Conservation (phyloP, 37 sponge, comb jelly and placozoan genomes). For the Mnemiopsis leidyi region DNA sequence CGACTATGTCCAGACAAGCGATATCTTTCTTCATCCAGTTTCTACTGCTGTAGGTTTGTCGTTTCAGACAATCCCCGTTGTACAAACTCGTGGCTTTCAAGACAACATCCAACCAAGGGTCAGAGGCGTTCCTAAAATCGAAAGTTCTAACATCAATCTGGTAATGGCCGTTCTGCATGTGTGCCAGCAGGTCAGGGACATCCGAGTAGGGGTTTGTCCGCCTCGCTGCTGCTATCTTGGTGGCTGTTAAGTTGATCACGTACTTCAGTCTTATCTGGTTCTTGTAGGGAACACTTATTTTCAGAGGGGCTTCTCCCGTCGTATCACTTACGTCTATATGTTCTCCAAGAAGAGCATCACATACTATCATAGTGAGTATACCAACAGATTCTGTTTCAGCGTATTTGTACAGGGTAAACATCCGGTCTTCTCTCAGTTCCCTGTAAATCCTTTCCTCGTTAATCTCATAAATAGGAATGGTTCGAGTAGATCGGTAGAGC, state of each 20-base stretch:
- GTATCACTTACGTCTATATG: not conserved
- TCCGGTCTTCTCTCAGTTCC: not conserved
- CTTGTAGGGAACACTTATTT: not conserved
- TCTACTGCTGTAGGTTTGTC: not conserved
- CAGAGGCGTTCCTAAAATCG: not conserved
- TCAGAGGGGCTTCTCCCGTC: not conserved
- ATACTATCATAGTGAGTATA: not conserved
- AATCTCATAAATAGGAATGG: not conserved
- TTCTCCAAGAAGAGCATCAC: constrained; percentile 3
- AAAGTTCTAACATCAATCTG: not conserved
- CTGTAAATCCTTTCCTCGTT: not conserved
- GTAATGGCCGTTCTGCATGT: not conserved
- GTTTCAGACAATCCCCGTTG: not conserved
- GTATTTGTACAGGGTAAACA: not conserved
- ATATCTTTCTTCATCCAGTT: not conserved
- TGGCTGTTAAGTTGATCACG: not conserved
- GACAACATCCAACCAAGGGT: not conserved
- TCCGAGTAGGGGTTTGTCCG: not conserved
- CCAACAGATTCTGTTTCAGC: not conserved
- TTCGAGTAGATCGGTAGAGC: not conserved
- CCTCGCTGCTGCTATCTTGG: not conserved
- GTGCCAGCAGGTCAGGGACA: not conserved
- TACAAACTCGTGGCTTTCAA: constrained; percentile 12
- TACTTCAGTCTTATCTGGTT: constrained; percentile 30
- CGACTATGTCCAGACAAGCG: not conserved